A percentile compares a stretch with the other conserved stretches of the same genome.
Evolutionary conservation across 2,797 vertebrate species (phyloP).

Genomic region (Brachyalestes nurse): DNA sequence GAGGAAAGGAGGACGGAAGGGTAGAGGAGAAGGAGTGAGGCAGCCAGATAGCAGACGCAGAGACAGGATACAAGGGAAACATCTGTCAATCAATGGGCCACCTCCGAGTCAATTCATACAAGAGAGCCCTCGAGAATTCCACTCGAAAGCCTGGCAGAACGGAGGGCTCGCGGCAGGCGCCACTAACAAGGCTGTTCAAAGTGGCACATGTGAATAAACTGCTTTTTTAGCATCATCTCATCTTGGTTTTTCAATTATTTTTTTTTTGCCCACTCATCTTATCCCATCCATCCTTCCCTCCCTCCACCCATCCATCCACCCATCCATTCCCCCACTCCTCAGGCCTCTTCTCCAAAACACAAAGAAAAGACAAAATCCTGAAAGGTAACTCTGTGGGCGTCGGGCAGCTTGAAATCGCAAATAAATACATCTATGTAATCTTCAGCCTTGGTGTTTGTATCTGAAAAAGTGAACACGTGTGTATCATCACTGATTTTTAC

Average conservation of each 20-base stretch:
- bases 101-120: constrained; percentile 22
- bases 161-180: neutral
- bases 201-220: neutral
- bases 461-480: too few species aligned
- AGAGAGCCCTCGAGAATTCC: constrained; percentile 19
- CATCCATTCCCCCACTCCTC: neutral
- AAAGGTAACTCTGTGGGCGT: constrained; percentile 20
- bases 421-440: constrained; percentile 40
- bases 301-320: neutral
- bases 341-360: constrained; percentile 11
- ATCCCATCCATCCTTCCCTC: neutral
- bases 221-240: neutral
- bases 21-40: neutral
- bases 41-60: constrained; percentile 29
- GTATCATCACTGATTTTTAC: too few species aligned
- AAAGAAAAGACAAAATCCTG: constrained; percentile 14
- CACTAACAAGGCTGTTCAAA: constrained; percentile 1
- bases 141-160: constrained; percentile 5
- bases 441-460: constrained; percentile 35
- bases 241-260: neutral
- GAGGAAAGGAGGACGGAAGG: constrained; percentile 28
- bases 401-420: constrained; percentile 48
- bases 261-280: neutral
- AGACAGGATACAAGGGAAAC: constrained; percentile 29
- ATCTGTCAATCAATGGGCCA: constrained; percentile 30